Percentiles rank a stretch among this genome's conserved stretches.
These are phyloP conservation scores for Papilio dardanus DNA, from an alignment of 1,140 invertebrate species.

Conservation along the genomic window DNA sequence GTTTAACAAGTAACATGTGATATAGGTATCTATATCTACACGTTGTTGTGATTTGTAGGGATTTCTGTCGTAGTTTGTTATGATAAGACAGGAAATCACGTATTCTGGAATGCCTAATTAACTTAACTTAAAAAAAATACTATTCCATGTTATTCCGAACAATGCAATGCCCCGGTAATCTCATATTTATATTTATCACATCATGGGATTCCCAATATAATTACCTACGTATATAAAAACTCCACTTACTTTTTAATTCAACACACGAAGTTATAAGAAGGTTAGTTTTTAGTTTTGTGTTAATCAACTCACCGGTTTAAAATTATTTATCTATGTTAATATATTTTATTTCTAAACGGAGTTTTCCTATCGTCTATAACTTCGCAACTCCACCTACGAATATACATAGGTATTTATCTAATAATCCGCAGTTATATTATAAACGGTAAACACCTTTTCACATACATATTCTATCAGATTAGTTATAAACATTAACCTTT, in stretches of 20 bases:
- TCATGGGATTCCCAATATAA: background rate
- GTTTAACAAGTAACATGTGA: background rate
- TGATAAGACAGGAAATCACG: background rate
- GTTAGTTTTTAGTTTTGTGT: background rate
- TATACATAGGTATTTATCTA: constrained; percentile 34
- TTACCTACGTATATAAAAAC: background rate
- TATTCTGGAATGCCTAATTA: background rate
- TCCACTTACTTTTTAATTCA: background rate
- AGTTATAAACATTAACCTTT: constrained; percentile 32
- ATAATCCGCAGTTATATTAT: constrained; percentile 16
- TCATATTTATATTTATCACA: background rate
- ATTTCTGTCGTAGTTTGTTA: background rate
- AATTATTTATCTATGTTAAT: constrained; percentile 1
- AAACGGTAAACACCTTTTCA: constrained; percentile 15
- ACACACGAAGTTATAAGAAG: background rate
- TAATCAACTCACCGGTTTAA: background rate
- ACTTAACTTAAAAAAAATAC: background rate
- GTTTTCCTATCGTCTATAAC: constrained; percentile 8
- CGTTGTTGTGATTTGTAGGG: background rate
- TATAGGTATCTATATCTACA: no score
- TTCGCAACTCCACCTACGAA: background rate
- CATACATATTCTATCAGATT: constrained; percentile 34
- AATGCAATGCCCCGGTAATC: background rate
- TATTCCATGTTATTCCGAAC: background rate
- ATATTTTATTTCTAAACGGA: background rate